A percentile compares a stretch with the other conserved stretches of the same genome.
phyloP scores from a whole-genome alignment of 2,797 vertebrate species.

The Tokudaia muenninki region DNA sequence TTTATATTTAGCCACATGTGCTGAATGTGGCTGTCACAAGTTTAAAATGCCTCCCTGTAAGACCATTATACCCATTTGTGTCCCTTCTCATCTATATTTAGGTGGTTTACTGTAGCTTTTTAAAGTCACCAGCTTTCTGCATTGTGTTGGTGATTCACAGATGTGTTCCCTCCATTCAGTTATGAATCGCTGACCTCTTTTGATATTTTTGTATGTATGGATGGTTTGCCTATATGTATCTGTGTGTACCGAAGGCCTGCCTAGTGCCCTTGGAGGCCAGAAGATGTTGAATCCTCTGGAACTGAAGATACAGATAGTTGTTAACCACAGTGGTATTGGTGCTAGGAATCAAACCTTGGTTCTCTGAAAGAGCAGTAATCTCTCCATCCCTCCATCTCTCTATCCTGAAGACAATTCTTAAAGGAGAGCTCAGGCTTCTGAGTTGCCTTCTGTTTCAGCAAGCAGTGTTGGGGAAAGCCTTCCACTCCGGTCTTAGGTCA shows the following conservation, averaged over 20 bases:
- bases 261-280: neutral
- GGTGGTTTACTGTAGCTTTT: constrained; percentile 67
- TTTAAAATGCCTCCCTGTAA: constrained; percentile 57
- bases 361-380: neutral
- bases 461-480: neutral
- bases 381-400: neutral
- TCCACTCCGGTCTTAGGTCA: constrained; percentile 31
- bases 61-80: neutral
- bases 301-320: neutral
- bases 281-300: neutral
- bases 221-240: neutral
- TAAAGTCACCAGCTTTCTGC: constrained; percentile 22
- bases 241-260: neutral
- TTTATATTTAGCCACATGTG: constrained; percentile 82
- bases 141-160: neutral
- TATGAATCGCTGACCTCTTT: neutral
- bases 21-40: constrained; percentile 66
- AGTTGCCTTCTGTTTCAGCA: neutral
- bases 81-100: constrained; percentile 55
- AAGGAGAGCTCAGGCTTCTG: neutral
- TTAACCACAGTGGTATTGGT: neutral
- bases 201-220: neutral
- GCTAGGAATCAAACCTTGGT: neutral
- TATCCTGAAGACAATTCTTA: neutral
- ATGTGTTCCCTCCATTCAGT: neutral